phyloP scores from a whole-genome alignment of 2,797 vertebrate species.

The Pachyuromys duprasi region DNA sequence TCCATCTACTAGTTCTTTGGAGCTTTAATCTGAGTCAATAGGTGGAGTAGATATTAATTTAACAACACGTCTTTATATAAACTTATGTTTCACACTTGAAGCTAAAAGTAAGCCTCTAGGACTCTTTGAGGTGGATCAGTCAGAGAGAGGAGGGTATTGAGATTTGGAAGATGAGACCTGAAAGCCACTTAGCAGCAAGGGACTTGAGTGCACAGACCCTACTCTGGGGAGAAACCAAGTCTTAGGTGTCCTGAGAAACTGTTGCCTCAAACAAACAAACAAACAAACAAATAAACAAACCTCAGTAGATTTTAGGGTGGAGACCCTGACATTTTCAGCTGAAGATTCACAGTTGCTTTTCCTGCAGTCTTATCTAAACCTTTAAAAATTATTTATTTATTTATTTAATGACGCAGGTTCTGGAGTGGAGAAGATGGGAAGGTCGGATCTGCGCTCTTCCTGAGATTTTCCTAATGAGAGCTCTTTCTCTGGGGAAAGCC shows the following conservation, averaged over 20 bases:
- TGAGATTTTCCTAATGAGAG: not conserved
- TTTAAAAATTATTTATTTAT: not conserved
- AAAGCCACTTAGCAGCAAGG: not conserved
- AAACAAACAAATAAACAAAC: not conserved
- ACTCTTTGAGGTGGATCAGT: not conserved
- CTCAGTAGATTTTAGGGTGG: not conserved
- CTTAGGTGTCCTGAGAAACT: not conserved
- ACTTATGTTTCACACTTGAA: conserved; percentile 14
- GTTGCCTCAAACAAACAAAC: not conserved
- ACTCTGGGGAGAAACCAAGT: not conserved
- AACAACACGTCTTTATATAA: not conserved
- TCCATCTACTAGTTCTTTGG: not conserved
- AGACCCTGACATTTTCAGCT: not conserved
- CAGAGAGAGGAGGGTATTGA: not conserved
- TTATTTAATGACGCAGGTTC: not conserved
- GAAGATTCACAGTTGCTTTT: not conserved
- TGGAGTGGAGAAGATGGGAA: not conserved
- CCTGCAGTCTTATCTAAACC: not conserved
- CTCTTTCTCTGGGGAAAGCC: not conserved
- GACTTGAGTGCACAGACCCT: not conserved
- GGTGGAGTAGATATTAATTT: conserved; percentile 10
- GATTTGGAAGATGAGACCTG: not conserved
- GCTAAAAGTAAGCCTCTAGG: not conserved
- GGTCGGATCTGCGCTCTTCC: not conserved
- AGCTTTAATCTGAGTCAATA: not conserved